Evolutionary conservation across 2,113 vertebrate genomes (phyloP).

Genomic region (Calypte anna): DNA sequence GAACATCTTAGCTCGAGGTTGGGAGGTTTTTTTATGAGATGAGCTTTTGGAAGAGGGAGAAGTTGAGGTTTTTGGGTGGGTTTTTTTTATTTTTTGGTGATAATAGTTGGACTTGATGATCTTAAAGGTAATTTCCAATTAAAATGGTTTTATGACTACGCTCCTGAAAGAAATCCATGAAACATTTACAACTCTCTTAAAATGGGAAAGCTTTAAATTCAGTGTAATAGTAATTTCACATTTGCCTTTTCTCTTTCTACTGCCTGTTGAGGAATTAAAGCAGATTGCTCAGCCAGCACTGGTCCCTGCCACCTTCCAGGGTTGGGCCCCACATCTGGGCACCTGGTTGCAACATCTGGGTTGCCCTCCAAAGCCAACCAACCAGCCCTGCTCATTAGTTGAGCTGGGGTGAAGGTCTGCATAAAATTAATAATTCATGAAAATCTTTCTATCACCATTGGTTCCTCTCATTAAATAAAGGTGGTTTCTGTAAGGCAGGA

Average conservation of each 20-base stretch:
- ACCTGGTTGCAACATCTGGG: background rate
- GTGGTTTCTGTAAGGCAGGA: background rate
- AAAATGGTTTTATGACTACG: background rate
- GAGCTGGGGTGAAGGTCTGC: background rate
- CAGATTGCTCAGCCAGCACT: background rate
- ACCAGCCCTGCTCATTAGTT: background rate
- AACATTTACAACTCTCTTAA: background rate
- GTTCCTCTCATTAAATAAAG: background rate
- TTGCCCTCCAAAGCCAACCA: background rate
- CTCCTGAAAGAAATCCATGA: background rate
- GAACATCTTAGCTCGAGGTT: background rate
- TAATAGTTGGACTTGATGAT: too few species aligned
- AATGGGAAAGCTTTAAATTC: background rate
- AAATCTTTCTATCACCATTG: background rate
- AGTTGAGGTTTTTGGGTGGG: accelerated
- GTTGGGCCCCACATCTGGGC: accelerated
- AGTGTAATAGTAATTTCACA: background rate
- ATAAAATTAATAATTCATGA: background rate
- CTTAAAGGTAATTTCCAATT: too few species aligned
- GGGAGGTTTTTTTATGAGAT: background rate
- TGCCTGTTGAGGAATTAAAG: background rate
- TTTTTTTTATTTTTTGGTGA: background rate
- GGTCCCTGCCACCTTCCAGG: background rate
- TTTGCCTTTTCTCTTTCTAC: background rate
- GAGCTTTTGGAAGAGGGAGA: background rate